These are phyloP conservation scores for Caenorhabditis sp. DNA, from an alignment of 2,888 invertebrate species.

Conservation along the genomic window DNA sequence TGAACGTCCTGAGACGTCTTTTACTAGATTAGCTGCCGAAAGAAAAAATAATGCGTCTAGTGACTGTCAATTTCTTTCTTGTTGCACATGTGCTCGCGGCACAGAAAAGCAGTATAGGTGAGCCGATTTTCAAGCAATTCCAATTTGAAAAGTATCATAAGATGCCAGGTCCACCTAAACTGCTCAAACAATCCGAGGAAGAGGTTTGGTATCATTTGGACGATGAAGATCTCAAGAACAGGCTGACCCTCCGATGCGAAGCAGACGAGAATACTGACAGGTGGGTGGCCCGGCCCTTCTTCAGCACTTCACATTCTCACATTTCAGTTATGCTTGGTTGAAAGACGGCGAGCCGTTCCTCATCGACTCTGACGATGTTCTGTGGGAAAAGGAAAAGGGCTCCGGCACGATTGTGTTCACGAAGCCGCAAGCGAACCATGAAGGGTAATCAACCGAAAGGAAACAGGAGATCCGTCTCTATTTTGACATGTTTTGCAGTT, in stretches of 20 bases:
- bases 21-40: conserved; percentile 14
- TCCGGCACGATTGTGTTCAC: conserved; percentile 77
- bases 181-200: conserved; percentile 70
- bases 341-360: conserved; percentile 69
- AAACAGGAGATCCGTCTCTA: too few species aligned
- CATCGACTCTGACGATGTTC: conserved; percentile 65
- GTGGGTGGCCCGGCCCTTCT: too few species aligned
- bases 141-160: background rate
- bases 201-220: conserved; percentile 74
- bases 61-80: conserved; percentile 10
- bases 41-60: conserved; percentile 15
- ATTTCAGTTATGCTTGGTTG: conserved; percentile 73
- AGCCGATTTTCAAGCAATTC: background rate
- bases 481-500: conserved; percentile 36
- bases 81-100: conserved; percentile 22
- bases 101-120: conserved; percentile 43
- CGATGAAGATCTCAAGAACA: conserved; percentile 51
- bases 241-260: conserved; percentile 70
- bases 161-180: conserved; percentile 69
- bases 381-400: conserved; percentile 71
- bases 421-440: conserved; percentile 38
- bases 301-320: too few species aligned
- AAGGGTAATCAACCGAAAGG: conserved; percentile 24
- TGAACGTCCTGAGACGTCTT: conserved; percentile 33
- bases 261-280: conserved; percentile 71